Conservation (phyloP, 2,113 vertebrate genomes). For the Planiliza haematocheilus region DNA sequence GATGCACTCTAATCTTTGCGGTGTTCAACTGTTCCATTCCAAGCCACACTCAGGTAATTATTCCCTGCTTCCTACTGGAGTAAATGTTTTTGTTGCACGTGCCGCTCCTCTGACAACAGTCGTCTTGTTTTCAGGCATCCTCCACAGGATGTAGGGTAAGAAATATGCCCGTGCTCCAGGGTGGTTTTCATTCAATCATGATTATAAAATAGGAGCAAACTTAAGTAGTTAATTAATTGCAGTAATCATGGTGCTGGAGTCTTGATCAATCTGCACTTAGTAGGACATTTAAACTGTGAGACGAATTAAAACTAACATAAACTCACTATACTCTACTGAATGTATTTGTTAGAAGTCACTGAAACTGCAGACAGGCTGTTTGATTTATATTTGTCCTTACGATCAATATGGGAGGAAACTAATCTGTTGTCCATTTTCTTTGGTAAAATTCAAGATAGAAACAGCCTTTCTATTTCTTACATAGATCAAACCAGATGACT, state of each 20-base stretch:
- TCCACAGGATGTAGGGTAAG: slow-evolving; percentile 10
- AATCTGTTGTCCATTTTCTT: too few relatives aligned
- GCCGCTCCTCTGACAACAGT: slow-evolving; percentile 25
- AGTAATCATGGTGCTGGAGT: not conserved
- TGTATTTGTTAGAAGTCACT: too few relatives aligned
- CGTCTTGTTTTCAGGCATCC: slow-evolving; percentile 69
- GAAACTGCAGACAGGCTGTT: too few relatives aligned
- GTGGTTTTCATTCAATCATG: not conserved
- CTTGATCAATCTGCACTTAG: too few relatives aligned
- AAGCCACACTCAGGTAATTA: slow-evolving; percentile 74
- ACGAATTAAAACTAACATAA: too few relatives aligned
- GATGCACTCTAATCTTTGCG: slow-evolving; percentile 79
- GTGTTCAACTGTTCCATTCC: slow-evolving; percentile 73
- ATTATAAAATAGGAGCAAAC: slow-evolving; percentile 4
- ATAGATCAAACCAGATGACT: too few relatives aligned
- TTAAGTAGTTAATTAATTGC: not conserved
- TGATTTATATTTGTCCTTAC: too few relatives aligned
- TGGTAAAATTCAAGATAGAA: too few relatives aligned
- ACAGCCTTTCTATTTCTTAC: too few relatives aligned
- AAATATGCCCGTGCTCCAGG: not conserved
- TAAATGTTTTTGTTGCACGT: slow-evolving; percentile 70
- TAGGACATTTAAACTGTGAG: too few relatives aligned
- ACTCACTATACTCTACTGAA: too few relatives aligned
- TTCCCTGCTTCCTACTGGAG: slow-evolving; percentile 70
- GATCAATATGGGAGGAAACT: too few relatives aligned